Evolutionary conservation across 2,113 vertebrate species (phyloP).

Genomic region (Ia io): DNA sequence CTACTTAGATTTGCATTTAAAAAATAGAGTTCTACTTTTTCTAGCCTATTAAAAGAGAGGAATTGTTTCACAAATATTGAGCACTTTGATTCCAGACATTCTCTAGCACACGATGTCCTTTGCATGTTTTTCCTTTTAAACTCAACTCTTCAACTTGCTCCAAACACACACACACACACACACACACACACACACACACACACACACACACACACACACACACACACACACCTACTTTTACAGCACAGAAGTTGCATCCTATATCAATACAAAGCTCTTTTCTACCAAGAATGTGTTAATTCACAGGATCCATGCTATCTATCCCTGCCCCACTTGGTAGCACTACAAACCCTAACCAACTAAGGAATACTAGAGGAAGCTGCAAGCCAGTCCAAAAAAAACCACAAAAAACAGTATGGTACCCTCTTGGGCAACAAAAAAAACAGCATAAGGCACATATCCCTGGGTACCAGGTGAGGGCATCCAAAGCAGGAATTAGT

Average conservation of each 20-base stretch:
- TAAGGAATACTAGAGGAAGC: not conserved
- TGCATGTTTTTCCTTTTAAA: not conserved
- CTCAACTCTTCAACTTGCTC: not conserved
- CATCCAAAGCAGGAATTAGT: not conserved
- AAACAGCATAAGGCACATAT: not conserved
- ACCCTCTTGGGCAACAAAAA: not conserved
- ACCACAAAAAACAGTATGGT: not conserved
- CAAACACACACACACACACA: not conserved
- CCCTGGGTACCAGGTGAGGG: not conserved
- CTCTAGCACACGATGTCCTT: not conserved
- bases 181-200: not conserved
- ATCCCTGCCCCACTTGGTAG: not conserved
- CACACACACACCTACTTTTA: not conserved
- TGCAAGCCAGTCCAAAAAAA: not conserved
- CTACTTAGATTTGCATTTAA: conserved; percentile 8
- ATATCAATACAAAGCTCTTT: not conserved
- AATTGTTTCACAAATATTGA: not conserved
- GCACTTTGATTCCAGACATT: not conserved
- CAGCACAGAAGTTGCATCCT: not conserved
- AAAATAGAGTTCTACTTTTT: not conserved
- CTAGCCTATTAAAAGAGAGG: not conserved
- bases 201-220: not conserved
- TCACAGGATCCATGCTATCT: not conserved
- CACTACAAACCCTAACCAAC: not conserved
- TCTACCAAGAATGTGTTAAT: not conserved